Evolutionary conservation across 1,140 invertebrate genomes (phyloP).

Genomic region (Plectrocnemia conspersa): DNA sequence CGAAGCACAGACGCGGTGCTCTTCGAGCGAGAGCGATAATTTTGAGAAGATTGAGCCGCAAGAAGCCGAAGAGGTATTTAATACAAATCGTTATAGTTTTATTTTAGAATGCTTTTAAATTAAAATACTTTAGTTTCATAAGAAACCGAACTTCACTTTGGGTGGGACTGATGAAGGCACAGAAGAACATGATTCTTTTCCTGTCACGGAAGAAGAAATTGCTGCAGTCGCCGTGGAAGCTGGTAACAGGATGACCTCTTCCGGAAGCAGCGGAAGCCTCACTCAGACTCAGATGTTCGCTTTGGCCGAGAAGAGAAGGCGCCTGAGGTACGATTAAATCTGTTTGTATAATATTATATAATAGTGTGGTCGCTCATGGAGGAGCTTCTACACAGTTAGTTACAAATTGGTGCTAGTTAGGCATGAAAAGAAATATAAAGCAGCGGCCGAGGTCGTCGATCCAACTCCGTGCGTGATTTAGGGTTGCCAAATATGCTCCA

Average conservation of each 20-base stretch:
- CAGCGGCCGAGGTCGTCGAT: not conserved
- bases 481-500: not conserved
- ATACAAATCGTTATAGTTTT: not conserved
- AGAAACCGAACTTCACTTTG: conserved; percentile 40
- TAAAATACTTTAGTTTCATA: not conserved
- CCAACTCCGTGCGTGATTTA: not conserved
- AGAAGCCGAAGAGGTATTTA: conserved; percentile 21
- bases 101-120: not conserved
- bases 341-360: too few relatives aligned
- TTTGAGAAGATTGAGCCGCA: conserved; percentile 39
- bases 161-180: conserved; percentile 41
- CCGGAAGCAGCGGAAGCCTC: conserved; percentile 39
- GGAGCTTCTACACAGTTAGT: too few relatives aligned
- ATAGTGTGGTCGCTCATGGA: not conserved
- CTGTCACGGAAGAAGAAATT: conserved; percentile 33
- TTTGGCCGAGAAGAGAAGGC: conserved; percentile 44
- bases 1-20: conserved; percentile 40
- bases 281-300: conserved; percentile 44
- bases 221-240: conserved; percentile 34
- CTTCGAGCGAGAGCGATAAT: conserved; percentile 49
- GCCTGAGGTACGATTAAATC: conserved; percentile 44
- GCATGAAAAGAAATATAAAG: too few relatives aligned
- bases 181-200: conserved; percentile 40
- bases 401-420: too few relatives aligned
- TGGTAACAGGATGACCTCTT: conserved; percentile 39